A percentile compares a stretch with the other conserved stretches of the same genome.
These are phyloP conservation scores for Tinea semifulvella DNA, from an alignment of 2,888 invertebrate species.

Conservation along the genomic window DNA sequence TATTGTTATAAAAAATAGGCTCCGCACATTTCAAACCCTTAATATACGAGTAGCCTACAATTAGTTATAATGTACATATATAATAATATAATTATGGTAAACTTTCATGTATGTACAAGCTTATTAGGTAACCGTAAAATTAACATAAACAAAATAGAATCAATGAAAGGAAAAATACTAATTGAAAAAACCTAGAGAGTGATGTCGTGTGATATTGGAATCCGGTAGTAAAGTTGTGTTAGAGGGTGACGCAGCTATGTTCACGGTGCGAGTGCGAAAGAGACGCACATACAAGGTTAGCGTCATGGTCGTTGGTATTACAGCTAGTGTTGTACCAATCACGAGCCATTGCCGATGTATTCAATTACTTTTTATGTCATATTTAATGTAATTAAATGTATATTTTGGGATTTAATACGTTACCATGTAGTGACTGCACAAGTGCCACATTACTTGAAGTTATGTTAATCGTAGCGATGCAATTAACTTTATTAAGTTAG, in stretches of 20 bases:
- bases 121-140: not conserved
- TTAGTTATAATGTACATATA: no score
- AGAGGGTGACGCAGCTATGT: slow-evolving; percentile 31
- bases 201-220: slow-evolving; percentile 28
- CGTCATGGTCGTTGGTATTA: slow-evolving; percentile 39
- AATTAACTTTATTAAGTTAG: no score
- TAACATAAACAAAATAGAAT: slow-evolving; percentile 1
- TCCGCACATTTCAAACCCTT: no score
- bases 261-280: slow-evolving; percentile 29
- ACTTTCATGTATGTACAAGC: not conserved
- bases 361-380: not conserved
- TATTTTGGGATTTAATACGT: not conserved
- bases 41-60: no score
- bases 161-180: slow-evolving; percentile 9
- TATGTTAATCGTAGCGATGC: no score
- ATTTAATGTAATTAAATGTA: not conserved
- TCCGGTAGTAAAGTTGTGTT: slow-evolving; percentile 44
- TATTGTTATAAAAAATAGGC: no score
- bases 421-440: no score
- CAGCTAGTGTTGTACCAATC: slow-evolving; percentile 10
- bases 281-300: slow-evolving; percentile 48
- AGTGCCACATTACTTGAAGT: no score
- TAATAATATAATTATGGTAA: no score
- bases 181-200: slow-evolving; percentile 12
- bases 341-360: not conserved